These are phyloP conservation scores for Phyllopteryx taeniolatus DNA, from an alignment of 2,113 vertebrate genomes.

Conservation along the genomic window DNA sequence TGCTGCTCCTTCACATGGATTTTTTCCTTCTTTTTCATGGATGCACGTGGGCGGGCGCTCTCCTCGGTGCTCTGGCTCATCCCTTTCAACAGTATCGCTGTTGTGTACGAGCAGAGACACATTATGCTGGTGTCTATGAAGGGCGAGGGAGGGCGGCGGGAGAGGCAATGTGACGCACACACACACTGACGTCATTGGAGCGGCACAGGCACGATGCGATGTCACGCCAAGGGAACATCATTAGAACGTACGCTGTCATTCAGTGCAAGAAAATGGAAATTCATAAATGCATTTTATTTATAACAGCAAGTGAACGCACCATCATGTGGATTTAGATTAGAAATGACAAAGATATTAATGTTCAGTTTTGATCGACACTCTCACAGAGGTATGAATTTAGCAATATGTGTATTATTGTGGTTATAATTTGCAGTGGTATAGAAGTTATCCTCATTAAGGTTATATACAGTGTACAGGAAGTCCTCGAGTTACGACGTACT, in stretches of 20 bases:
- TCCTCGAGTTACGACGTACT: too few species aligned
- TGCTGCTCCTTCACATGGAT: background rate
- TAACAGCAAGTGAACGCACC: background rate
- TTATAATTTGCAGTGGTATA: too few species aligned
- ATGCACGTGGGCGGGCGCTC: background rate
- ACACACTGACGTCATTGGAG: slow-evolving; percentile 54
- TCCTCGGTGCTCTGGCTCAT: background rate
- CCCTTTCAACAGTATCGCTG: background rate
- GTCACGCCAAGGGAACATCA: background rate
- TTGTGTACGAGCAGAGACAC: slow-evolving; percentile 3
- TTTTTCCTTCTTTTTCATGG: background rate
- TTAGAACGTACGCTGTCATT: background rate
- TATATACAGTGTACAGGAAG: too few species aligned
- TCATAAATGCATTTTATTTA: background rate
- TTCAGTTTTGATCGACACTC: background rate
- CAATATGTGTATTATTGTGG: too few species aligned
- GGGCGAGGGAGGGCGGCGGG: background rate
- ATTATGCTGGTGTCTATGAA: slow-evolving; percentile 30
- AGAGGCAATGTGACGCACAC: slow-evolving; percentile 53
- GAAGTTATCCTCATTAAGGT: too few species aligned
- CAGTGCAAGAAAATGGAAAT: background rate
- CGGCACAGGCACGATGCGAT: slow-evolving; percentile 36
- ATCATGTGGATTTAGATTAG: background rate
- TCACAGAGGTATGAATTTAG: too few species aligned
- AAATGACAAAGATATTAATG: background rate